These are phyloP conservation scores for Numenius arquata DNA, from an alignment of 2,113 vertebrate genomes.

Conservation along the genomic window DNA sequence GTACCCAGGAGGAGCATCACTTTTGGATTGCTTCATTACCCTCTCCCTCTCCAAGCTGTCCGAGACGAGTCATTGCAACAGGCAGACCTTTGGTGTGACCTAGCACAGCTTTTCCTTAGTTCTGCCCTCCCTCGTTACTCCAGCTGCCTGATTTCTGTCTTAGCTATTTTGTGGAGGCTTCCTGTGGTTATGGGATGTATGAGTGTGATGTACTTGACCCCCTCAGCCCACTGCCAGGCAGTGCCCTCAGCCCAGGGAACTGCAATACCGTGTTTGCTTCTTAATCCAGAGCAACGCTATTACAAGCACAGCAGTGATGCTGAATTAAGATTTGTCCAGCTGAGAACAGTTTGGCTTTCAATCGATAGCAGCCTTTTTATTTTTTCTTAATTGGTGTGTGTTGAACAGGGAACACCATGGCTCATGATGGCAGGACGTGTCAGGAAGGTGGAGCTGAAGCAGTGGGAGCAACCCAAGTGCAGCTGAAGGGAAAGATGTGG, in stretches of 20 bases:
- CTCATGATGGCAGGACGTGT: fast-evolving
- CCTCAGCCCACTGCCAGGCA: neutral
- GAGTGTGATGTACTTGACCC: neutral
- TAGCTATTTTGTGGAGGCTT: neutral
- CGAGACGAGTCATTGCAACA: neutral
- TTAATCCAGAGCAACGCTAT: neutral
- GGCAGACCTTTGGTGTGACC: neutral
- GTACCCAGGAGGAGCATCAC: neutral
- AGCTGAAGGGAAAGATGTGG: neutral
- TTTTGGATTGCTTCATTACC: neutral
- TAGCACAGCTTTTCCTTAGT: neutral
- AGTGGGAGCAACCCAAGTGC: neutral
- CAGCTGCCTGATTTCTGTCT: neutral
- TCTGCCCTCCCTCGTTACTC: neutral
- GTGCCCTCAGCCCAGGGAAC: neutral
- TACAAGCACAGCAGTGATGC: neutral
- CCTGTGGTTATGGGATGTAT: neutral
- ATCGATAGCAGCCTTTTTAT: neutral
- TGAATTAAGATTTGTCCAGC: slow-evolving; percentile 8
- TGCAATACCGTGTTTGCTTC: neutral
- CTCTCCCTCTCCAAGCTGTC: neutral
- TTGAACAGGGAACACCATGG: neutral
- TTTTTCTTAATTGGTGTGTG: neutral
- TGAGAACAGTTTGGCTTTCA: neutral
- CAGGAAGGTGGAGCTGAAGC: neutral